phyloP scores from a whole-genome alignment of 2,113 vertebrate species.

The Lepus timidus region DNA sequence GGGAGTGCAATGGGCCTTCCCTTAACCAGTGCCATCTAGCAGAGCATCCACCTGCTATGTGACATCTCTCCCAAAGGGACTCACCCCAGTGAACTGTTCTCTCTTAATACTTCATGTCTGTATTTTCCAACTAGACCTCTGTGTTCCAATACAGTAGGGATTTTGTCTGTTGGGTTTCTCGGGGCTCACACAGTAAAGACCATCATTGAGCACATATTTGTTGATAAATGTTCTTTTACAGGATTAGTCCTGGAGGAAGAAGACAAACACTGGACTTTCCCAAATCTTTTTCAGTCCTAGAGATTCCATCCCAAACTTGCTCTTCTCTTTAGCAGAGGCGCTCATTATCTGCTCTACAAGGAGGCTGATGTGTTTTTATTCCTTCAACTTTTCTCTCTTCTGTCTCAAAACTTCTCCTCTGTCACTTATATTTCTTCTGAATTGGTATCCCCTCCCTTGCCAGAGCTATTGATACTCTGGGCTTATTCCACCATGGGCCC shows the following conservation, averaged over 20 bases:
- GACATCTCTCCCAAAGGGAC: background rate
- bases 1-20: background rate
- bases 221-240: background rate
- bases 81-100: background rate
- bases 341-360: background rate
- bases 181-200: background rate
- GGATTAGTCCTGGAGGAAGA: background rate
- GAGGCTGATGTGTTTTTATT: background rate
- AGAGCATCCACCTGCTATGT: too few relatives aligned
- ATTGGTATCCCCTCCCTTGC: background rate
- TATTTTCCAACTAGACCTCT: background rate
- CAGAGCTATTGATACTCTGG: background rate
- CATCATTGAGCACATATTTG: background rate
- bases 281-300: background rate
- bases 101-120: background rate
- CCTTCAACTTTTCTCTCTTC: background rate
- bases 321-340: background rate
- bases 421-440: background rate
- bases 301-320: background rate
- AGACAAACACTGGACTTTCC: background rate
- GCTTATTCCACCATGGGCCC: background rate
- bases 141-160: background rate
- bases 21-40: background rate
- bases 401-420: background rate
- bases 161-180: background rate